Base-by-base conservation (phyloP, 2,888 invertebrate genomes). In the Chrysodeixis includens region DNA sequence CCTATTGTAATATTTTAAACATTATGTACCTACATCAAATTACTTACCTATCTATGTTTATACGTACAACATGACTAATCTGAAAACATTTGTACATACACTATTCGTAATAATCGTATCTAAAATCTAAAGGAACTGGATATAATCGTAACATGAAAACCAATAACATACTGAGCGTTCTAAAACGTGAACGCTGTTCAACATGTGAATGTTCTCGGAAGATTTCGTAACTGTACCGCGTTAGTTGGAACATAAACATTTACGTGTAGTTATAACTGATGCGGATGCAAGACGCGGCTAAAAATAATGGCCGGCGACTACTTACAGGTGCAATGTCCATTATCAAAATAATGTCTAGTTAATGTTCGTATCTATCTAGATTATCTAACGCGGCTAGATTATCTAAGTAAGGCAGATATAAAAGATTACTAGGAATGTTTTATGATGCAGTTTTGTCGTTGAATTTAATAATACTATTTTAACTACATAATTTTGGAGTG, bases 231-330 rank as follows among this genome's bases (percentile, higher is more conserved):
- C 84, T 81, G 84, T 80, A 88, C 86, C 87, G 82, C 82, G 87
- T 88, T 88, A 85, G 90, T 87, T 88, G 77, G 83, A 91, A 90
- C 89, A 92, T 94, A 94, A 95, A 94, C 92, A 94, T 90, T 90
- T 89, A 88, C 85, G 82, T 86, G 85, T 86, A 71, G 86, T 86
- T 90, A 86, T 90, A 90, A 90, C 86, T 86, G 87, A 90, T 85
- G 87, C 90, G 90, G 90, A 89, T 91, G 91, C 88, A 90, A 85
- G 85, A 71, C 83, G 85, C 73, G 70, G 85, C 89, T 90, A 90
- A 87, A 87, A 89, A 87, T 90, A 88, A 87, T 81, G 83, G 74
- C 79, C 80, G 85, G 82, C 86, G 81, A 82, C 81, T 83, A 85
- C 84, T 81, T 83, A 81, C 82, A 83, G 78, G 63, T 66, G 70